Percentiles rank a stretch among this genome's conserved stretches.
Conservation (phyloP, 2,888 invertebrate species). For the Lycocerus yunnanus region DNA sequence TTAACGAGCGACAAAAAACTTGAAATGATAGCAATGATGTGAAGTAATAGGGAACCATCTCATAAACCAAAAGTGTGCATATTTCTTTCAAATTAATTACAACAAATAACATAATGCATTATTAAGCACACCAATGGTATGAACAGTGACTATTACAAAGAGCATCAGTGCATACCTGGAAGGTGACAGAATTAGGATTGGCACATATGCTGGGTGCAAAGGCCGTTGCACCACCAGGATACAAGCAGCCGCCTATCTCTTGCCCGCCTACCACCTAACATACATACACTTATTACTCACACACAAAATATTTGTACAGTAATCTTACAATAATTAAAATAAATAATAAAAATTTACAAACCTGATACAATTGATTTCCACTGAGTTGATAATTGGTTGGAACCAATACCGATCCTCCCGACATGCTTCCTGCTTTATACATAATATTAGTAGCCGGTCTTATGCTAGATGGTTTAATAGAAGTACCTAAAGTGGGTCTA, state of each 20-base stretch:
- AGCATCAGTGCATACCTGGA: constrained; percentile 51
- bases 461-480: constrained; percentile 41
- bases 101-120: background rate
- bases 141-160: background rate
- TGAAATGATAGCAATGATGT: background rate
- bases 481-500: constrained; percentile 45
- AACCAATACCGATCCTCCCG: constrained; percentile 59
- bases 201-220: constrained; percentile 61
- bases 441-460: constrained; percentile 62
- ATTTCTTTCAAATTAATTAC: background rate
- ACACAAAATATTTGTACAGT: background rate
- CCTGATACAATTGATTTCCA: constrained; percentile 68
- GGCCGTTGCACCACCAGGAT: constrained; percentile 59
- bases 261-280: constrained; percentile 59
- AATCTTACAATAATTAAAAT: background rate
- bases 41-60: background rate
- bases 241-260: constrained; percentile 56
- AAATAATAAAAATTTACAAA: constrained; percentile 47
- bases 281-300: constrained; percentile 44
- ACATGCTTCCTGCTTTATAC: constrained; percentile 68
- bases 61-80: background rate
- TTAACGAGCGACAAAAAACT: background rate
- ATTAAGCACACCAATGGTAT: background rate
- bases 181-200: constrained; percentile 53
- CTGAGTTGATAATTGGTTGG: constrained; percentile 65